A percentile compares a stretch with the other conserved stretches of the same genome.
These are phyloP conservation scores for Oasisia sp. DNA, from an alignment of 2,888 invertebrate genomes.

Conservation along the genomic window DNA sequence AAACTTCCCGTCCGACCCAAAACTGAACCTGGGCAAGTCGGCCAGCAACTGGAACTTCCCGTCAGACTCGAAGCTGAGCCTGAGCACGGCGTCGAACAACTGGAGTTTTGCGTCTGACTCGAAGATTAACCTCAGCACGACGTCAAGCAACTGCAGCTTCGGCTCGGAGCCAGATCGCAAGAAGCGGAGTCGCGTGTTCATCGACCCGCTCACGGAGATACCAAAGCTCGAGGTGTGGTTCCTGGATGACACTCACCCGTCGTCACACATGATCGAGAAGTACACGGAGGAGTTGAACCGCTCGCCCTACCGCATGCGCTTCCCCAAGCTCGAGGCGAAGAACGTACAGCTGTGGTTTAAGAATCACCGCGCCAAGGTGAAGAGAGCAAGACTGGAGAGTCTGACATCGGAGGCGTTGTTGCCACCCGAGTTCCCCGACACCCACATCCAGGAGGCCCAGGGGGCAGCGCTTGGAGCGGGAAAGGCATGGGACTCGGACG, in stretches of 20 bases:
- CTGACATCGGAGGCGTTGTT: background rate
- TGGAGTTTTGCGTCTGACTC: background rate
- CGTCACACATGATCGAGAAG: slow-evolving; percentile 95
- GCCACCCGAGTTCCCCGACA: background rate
- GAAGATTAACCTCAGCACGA: background rate
- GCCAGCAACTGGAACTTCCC: background rate
- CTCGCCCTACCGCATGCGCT: slow-evolving; percentile 97
- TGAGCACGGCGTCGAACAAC: background rate
- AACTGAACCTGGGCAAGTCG: background rate
- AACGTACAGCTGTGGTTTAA: slow-evolving; percentile 99
- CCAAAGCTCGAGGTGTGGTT: slow-evolving; percentile 82
- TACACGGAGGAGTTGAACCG: slow-evolving; percentile 97
- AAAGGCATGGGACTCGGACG: background rate
- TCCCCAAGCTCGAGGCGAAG: slow-evolving; percentile 97
- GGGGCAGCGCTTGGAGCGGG: background rate
- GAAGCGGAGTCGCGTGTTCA: slow-evolving; percentile 97
- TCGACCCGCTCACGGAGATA: slow-evolving; percentile 98
- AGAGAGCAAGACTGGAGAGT: slow-evolving; percentile 70
- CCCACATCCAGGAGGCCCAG: slow-evolving; percentile 9
- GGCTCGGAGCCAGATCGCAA: slow-evolving; percentile 64
- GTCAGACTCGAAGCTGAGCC: background rate
- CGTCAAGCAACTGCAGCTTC: background rate
- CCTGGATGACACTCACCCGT: slow-evolving; percentile 96
- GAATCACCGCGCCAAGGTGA: slow-evolving; percentile 97
- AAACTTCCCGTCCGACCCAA: background rate